Base-by-base conservation (phyloP, 2,888 invertebrate genomes). In the Drosophila incognita region DNA sequence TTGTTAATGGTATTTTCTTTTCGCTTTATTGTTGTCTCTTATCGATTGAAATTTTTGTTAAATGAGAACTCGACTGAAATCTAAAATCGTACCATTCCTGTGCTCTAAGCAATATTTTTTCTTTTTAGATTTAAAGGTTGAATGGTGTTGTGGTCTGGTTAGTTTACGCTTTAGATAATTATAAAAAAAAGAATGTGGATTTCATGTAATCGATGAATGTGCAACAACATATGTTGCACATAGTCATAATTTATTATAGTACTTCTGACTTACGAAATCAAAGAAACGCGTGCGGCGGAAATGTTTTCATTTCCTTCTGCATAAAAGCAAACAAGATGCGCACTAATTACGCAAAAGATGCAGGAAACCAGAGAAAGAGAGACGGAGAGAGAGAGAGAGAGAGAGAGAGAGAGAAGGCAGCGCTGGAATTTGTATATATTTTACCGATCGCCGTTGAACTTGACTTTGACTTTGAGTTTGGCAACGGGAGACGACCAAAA, bases 381-480 rank as follows among this genome's bases (percentile, higher is more conserved):
- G n/a, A n/a, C 10, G 3, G 21, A 36, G 11, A 15, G 1, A 31
- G 33, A 36, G 4, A 5, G 24, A n/a, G 21, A 11, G n/a, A 8
- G 1, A 29, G 24, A 24, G 35, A 35, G 13, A 21, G 24, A n/a
- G 33, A 52, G 8, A 24, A 5, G 13, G n/a, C 29, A 21, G 29
- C 7, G 21, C 2, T 29, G 24, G 51, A 10, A 59, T 40, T 58
- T 48, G 27, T 60, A 46, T 59, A 58, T 42, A 61, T 51, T 51
- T 54, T 48, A 62, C 24, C 79, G 85, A 76, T 87, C 80, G 74
- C 64, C 70, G 79, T 74, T 86, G 85, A 86, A 86, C 85, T 86
- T 86, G 85, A 86, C 90, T 90, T 86, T 86, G 83, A 84, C 88
- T 84, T 88, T 84, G 73, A 79, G 62, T 79, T 65, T 79, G 72